Evolutionary conservation across 2,888 invertebrate genomes (phyloP), one percentile per base, ranked within the genome.

Genomic region (Melipona beecheii): DNA sequence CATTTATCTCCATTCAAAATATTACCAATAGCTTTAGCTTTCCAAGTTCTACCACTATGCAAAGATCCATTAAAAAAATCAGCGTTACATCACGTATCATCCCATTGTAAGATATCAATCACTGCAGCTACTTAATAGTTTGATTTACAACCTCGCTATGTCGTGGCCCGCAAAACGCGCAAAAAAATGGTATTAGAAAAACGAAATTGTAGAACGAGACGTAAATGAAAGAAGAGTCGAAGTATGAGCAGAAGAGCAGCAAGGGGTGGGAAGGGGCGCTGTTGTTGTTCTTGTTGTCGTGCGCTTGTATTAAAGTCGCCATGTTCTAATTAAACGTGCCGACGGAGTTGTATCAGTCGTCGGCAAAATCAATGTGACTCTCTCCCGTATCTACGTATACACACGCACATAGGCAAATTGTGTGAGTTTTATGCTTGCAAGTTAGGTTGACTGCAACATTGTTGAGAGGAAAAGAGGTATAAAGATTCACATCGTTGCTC

Each of bases 241-340:
- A 64, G 66, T 24, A 72, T 31, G 11, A 31, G 68, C 21, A 21
- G 52, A 62, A 60, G 24, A 27, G 70, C 69, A 62, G 62, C 72
- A 62, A 60, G 78, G 65, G 27, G 54, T 70, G 79, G 68, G 78
- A 81, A 81, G 83, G 86, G 88, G 90, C 91, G 93, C 92, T 91
- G 92, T 93, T 93, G 93, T 93, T 93, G 93, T 93, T 93, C 93
- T 93, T 93, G 93, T 93, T 93, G 93, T 93, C 93, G 93, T 93
- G 93, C 93, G 93, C 93, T 93, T 93, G 93, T 93, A 93, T 93
- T 93, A 92, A 93, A 93, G 93, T 92, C 93, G 93, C 93, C 93
- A 93, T 93, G 93, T 93, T 93, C 92, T 92, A 93, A 93, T 93
- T 93, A 93, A 93, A 93, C 91, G 92, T 91, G 93, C 93, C 92